phyloP scores from a whole-genome alignment of 2,797 vertebrate species.

The Masticophis lateralis region DNA sequence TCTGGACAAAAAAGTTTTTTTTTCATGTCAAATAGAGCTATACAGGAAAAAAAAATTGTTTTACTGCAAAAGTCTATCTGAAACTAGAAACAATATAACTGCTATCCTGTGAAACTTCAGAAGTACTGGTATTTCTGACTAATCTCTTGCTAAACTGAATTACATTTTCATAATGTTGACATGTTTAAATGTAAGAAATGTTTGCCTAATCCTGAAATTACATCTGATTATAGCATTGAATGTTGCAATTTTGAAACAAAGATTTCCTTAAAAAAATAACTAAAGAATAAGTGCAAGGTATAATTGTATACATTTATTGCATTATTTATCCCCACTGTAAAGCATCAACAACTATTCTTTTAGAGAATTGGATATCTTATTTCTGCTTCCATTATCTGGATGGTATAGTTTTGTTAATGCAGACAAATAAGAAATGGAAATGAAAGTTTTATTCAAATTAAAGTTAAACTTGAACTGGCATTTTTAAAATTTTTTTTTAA shows the following conservation, averaged over 20 bases:
- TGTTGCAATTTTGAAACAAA: background rate
- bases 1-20: background rate
- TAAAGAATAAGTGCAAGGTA: background rate
- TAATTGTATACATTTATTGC: background rate
- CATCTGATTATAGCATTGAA: background rate
- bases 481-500: background rate
- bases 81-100: background rate
- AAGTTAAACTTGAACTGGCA: background rate
- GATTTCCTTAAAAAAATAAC: background rate
- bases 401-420: background rate
- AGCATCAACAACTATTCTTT: background rate
- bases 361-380: background rate
- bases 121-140: too few species aligned
- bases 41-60: background rate
- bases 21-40: background rate
- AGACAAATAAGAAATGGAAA: background rate
- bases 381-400: background rate
- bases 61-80: background rate
- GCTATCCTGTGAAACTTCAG: background rate
- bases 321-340: background rate
- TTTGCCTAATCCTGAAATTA: background rate
- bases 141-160: background rate
- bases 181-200: too few species aligned
- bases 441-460: background rate
- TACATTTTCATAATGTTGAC: background rate